Conservation (phyloP, 2,888 invertebrate species). For the Scaptomyza tumidula region DNA sequence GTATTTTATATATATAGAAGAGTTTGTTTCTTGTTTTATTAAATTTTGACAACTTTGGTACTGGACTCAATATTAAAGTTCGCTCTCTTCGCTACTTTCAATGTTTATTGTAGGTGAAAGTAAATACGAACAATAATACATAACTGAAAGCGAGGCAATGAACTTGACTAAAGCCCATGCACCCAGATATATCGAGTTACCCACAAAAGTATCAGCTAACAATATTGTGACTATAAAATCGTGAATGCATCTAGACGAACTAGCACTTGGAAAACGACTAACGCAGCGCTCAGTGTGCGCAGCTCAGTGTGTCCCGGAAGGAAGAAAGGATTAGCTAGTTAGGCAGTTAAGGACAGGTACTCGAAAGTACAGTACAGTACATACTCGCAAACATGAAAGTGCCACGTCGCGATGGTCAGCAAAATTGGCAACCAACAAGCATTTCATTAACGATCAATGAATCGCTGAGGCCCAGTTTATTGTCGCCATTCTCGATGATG, state of each 20-base stretch:
- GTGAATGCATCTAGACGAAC: constrained; percentile 17
- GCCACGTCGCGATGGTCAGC: constrained; percentile 33
- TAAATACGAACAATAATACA: constrained; percentile 47
- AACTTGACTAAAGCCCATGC: constrained; percentile 46
- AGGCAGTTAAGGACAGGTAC: constrained; percentile 13
- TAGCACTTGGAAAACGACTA: constrained; percentile 52
- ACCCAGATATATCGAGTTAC: constrained; percentile 28
- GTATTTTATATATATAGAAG: no score
- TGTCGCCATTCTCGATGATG: background rate
- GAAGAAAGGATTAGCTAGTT: constrained; percentile 3
- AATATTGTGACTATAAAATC: constrained; percentile 58
- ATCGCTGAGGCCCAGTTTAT: constrained; percentile 38
- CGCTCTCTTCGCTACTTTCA: no score
- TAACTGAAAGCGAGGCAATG: constrained; percentile 48
- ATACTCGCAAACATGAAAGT: constrained; percentile 38
- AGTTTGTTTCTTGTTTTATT: no score
- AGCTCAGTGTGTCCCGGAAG: constrained; percentile 5
- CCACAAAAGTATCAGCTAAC: constrained; percentile 5
- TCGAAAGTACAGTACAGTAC: background rate
- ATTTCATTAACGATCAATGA: constrained; percentile 73
- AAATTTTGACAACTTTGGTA: no score
- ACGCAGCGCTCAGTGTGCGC: constrained; percentile 8
- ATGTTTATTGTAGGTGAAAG: constrained; percentile 52
- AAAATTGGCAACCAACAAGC: constrained; percentile 39
- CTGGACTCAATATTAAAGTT: no score